Evolutionary conservation across 2,888 invertebrate species (phyloP).

Genomic region (Trichogramma dendrolimi): DNA sequence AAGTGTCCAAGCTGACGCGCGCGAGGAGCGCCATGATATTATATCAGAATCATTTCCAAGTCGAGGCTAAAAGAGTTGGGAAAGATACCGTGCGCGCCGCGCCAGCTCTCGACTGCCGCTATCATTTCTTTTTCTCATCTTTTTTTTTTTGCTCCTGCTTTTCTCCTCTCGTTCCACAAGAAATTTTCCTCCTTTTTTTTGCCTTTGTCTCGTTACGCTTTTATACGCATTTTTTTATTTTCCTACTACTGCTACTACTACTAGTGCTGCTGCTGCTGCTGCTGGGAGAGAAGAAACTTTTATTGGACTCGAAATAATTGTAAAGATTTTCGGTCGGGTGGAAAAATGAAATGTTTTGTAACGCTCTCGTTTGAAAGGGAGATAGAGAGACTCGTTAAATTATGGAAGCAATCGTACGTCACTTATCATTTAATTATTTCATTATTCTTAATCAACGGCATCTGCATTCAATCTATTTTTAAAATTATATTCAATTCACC

Average conservation of each 20-base stretch:
- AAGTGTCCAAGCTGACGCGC: constrained; percentile 24
- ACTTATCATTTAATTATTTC: too few species aligned
- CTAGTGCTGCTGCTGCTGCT: too few species aligned
- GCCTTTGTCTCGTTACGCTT: background rate
- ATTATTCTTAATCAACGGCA: too few species aligned
- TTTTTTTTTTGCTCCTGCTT: background rate
- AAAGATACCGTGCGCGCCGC: background rate
- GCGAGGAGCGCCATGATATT: constrained; percentile 8
- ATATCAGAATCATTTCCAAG: constrained; percentile 23
- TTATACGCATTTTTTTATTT: background rate
- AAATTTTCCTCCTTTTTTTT: background rate
- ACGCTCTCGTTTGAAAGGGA: too few species aligned
- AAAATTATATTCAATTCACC: too few species aligned
- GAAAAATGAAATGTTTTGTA: too few species aligned
- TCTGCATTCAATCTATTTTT: too few species aligned
- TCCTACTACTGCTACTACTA: background rate
- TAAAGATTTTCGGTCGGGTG: too few species aligned
- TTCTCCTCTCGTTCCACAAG: background rate
- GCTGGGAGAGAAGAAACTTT: too few species aligned
- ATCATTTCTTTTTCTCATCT: constrained; percentile 6
- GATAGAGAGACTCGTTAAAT: too few species aligned
- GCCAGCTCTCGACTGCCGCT: background rate
- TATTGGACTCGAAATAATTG: too few species aligned
- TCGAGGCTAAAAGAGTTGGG: constrained; percentile 8
- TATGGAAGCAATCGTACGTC: too few species aligned